Base-by-base conservation (phyloP, 2,797 vertebrate genomes). In the Mormyrus hasselquistii region DNA sequence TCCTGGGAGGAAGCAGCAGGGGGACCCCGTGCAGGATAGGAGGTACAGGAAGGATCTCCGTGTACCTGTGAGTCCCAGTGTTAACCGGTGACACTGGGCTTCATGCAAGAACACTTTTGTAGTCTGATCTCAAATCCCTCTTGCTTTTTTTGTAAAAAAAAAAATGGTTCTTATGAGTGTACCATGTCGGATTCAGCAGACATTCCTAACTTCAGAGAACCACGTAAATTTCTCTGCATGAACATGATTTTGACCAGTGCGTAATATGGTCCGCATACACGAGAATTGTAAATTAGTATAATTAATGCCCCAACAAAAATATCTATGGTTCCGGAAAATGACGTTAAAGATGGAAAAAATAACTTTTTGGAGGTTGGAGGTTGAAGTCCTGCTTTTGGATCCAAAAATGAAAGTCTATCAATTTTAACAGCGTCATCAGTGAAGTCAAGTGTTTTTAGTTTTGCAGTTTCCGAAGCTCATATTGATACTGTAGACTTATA, bases 1-100 rank as follows among this genome's bases (percentile, higher is more conserved):
- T 98, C 92, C 94, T 97, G 34, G 96, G 96, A 92, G 95, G 96
- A 88, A 93, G 91, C 14, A 92, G 92, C 92, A 94, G 90, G 93
- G 93, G 92, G 44, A 89, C 91, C 65, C 89, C 90, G 92, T 92
- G 90, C 90, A 91, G 92, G 87, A 90, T 92, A 4, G 86, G 90
- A 91, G 90, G 89, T 90, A 82, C 49, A 52, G 41, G 85, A 84
- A 22, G 53, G 29, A 34, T 69, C 25, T 10, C 65, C 5, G 2
- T 69, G 65, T 69, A 14, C 25, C 65, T 5, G 65, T 34, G 65
- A 69, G 53, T 55, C 52, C 8, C 49, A 29, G 49, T 55, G 22
- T 38, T 62, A 41, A 69, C 49, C 16, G n/a, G 2, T 22, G 38
- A 47, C 87, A 16, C 47, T n/a, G 5, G 7, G 19, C 8, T 59